A percentile compares a stretch with the other conserved stretches of the same genome.
These are phyloP conservation scores for Lasioglossum figueresi DNA, from an alignment of 2,888 invertebrate genomes.

Conservation along the genomic window DNA sequence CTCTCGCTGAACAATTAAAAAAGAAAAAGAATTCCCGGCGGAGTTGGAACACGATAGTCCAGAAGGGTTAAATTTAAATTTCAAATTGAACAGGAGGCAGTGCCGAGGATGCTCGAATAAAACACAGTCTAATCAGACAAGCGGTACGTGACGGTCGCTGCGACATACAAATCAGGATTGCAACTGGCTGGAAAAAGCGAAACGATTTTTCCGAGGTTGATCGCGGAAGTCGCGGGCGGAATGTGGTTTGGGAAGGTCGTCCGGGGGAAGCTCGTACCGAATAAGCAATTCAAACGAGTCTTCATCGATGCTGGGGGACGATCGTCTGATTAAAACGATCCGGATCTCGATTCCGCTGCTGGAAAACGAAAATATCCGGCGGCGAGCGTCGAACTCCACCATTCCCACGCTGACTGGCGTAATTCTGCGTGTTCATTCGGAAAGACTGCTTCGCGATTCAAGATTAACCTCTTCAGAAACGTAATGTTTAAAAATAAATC, in stretches of 20 bases:
- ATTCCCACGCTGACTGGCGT: conserved; percentile 43
- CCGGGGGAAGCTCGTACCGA: neutral
- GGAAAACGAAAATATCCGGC: conserved; percentile 38
- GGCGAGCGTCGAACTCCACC: conserved; percentile 23
- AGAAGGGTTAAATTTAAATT: neutral
- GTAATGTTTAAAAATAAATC: neutral
- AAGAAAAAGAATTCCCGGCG: neutral
- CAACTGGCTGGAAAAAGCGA: neutral
- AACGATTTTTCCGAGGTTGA: neutral
- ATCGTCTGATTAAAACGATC: conserved; percentile 22
- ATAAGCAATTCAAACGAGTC: neutral
- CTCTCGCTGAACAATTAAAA: neutral
- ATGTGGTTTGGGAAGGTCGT: neutral
- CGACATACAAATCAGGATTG: neutral
- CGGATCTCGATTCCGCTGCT: neutral
- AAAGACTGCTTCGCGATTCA: neutral
- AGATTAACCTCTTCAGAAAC: neutral
- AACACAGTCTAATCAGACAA: neutral
- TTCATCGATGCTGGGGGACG: neutral
- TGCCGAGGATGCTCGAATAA: conserved; percentile 3
- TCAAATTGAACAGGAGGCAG: neutral
- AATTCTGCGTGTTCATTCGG: conserved; percentile 43
- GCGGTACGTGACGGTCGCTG: neutral
- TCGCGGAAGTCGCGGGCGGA: neutral
- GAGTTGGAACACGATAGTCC: neutral